These are phyloP conservation scores for chimpanzee (Pan troglodytes) DNA, from an alignment of 2,113 vertebrate species.

Conservation along the genomic window NHGRI_mPanTro3-v2.1_pri NC_072417.2:39498001-39498500, in stretches of 20 bases:
- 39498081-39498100: not conserved
- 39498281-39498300: slow-evolving; percentile 12
- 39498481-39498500: slow-evolving; percentile 8
- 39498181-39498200: no score
- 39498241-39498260: no score
- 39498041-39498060: not conserved
- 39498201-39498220: no score
- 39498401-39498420: slow-evolving; percentile 37
- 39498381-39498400: not conserved
- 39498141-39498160: no score
- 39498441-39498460: not conserved
- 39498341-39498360: not conserved
- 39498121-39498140: not conserved
- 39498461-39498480: not conserved
- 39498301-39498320: not conserved
- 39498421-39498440: not conserved
- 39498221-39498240: no score
- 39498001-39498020: not conserved
- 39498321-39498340: not conserved
- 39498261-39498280: not conserved
- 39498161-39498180: no score
- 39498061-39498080: not conserved
- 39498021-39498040: slow-evolving; percentile 6
- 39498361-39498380: not conserved
- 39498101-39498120: not conserved